Evolutionary conservation across 1,140 invertebrate genomes (phyloP), one percentile per base, ranked within the genome.

Genomic region (Colletes gigas): DNA sequence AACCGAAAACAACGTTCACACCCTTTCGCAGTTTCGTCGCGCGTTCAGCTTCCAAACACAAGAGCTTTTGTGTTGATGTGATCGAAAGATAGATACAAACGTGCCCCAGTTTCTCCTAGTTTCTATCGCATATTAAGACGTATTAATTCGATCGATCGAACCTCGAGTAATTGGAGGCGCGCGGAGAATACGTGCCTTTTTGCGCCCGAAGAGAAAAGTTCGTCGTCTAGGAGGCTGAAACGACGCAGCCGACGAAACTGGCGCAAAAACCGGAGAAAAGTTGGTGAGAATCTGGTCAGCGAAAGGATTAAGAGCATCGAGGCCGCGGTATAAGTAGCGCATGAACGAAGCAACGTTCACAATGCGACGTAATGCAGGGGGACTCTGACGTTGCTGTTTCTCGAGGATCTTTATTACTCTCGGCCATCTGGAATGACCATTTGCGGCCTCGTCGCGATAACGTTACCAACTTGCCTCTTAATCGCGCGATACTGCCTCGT

Each of bases 271-370:
- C 12, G 44, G 44, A 12, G n/a, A 67, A 67, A 50, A 55, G 68
- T 70, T 12, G 68, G 15, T 10, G 39, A 70, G 52, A 70, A 70
- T 39, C 60, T 39, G 60, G 30, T 54, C n/a, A 72, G 68, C 30
- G 9, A 77, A 12, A 77, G 65, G 17, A 77, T 69, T 41, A 50
- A 69, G 41, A n/a, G 72, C 72, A 74, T 54, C 72, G 72, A 65
- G 60, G 72, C 30, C 60, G 12, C 4, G 17, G 72, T 10, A 19
- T 54, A 74, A 74, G 72, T 74, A 65, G 60, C 60, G 60, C 60
- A 41, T 63, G 47, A 65, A 74, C 44, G 59, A 39, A 12, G 44
- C 65, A 44, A 50, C 44, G 44, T 12, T 67, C 44, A 21, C 66
- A 62, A 74, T 74, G 60, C 60, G 71, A 63, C 59, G 60, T 74